Evolutionary conservation across 2,888 invertebrate species (phyloP), one percentile per base, ranked within the genome.

Genomic region (Hemithea aestivaria): DNA sequence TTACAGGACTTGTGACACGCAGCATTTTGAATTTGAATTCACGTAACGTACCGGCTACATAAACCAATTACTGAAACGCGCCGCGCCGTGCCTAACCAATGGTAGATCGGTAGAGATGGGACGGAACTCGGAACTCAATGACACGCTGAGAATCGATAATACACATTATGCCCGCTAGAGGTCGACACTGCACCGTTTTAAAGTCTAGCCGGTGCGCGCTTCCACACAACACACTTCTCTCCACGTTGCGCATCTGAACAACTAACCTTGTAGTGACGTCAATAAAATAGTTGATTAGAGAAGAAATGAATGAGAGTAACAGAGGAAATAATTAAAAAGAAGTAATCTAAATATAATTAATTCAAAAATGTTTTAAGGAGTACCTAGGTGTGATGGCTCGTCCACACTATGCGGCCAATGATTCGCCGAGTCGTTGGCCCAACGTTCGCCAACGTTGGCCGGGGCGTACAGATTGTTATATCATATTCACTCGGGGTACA

Each of bases 101-200:
- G 75, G 80, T 78, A 78, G 74, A 66, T n/a, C n/a, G n/a, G n/a
- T n/a, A n/a, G n/a, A n/a, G n/a, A 24, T 24, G 9, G 20, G 24
- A 24, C 24, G 24, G 21, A 23, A 10, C 9, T 63, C 25, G 10
- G 9, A 8, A 22, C 30, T 9, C 20, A 68, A 66, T 62, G 65
- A 65, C 58, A 59, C 61, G 70, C 72, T 67, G 71, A 67, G 79
- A 87, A 88, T 88, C 87, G 83, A 88, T 88, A 87, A 80, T 76
- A 87, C 83, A 73, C 77, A 78, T 80, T 81, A 77, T 75, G 74
- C 69, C 78, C 87, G 82, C 81, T 81, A 85, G 88, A 88, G 87
- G 84, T 83, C 84, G 73, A 76, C 77, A 56, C 66, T 64, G 61
- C 58, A n/a, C n/a, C n/a, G n/a, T n/a, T n/a, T n/a, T n/a, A n/a